Base-by-base conservation (phyloP, 2,888 invertebrate genomes). In the Theodoxus fluviatilis region DNA sequence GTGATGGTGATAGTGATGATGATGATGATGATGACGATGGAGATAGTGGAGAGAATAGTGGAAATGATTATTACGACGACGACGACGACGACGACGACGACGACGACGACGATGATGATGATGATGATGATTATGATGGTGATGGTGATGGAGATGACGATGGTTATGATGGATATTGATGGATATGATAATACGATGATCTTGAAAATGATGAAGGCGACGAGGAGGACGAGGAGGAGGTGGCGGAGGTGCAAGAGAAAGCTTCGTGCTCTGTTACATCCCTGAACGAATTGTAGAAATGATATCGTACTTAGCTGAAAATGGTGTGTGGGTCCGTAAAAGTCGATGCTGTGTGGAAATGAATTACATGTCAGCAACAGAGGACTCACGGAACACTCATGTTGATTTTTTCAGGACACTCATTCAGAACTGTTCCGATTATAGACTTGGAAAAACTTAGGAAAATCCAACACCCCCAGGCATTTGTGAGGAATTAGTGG, bases 161-260 rank as follows among this genome's bases (percentile, higher is more conserved):
- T 43, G 43, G 15, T 43, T 9, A 43, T 43, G 43, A 43, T 43
- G 43, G 43, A 43, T 43, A 43, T 43, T 12, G 43, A 43, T 12
- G 43, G 43, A 15, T 15, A 43, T 12, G 43, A 15, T 12, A 43
- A 15, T 43, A 18, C 18, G 55, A 22, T 7, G 55, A 18, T 35
- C 33, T 9, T 40, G 71, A 37, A 33, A 40, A 4, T n/a, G 68
- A 37, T 47, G 71, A 35, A 68, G 71, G 12, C 31, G 57, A 25
- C 38, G 47, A 28, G 61, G 64, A 22, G 55, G 68, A 15, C 37
- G 37, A n/a, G 47, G 63, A 7, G 33, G 55, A 25, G 64, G n/a
- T 28, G 6, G 31, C n/a, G 18, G 40, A 38, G 65, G 33, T 15
- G 66, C 38, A 3, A 49, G 38, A 38, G 31, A 61, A 65, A n/a